Percentiles rank a stretch among this genome's conserved stretches.
These are phyloP conservation scores for Mamestra configurata DNA, from an alignment of 1,140 invertebrate genomes.

Conservation along the genomic window DNA sequence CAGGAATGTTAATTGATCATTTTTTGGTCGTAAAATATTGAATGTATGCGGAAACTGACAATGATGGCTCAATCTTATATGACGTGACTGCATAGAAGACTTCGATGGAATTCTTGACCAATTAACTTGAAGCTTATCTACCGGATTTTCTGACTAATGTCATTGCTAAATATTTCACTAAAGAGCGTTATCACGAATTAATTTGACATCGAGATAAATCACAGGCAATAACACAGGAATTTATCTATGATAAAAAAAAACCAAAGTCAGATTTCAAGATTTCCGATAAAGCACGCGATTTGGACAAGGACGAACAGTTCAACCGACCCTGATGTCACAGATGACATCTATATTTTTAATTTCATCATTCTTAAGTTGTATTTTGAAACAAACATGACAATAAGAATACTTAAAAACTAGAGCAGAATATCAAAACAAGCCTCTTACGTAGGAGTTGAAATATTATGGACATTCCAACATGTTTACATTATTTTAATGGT, in stretches of 20 bases:
- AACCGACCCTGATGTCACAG: slow-evolving; percentile 38
- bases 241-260: not conserved
- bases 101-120: slow-evolving; percentile 19
- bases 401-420: slow-evolving; percentile 58
- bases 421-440: slow-evolving; percentile 69
- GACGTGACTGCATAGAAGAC: slow-evolving; percentile 35
- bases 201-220: slow-evolving; percentile 42
- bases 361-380: not conserved
- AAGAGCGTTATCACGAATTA: slow-evolving; percentile 40
- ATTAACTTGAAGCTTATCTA: slow-evolving; percentile 26
- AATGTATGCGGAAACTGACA: slow-evolving; percentile 39
- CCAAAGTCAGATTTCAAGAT: not conserved
- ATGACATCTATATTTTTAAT: slow-evolving; percentile 19
- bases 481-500: slow-evolving; percentile 41
- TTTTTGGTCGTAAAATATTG: slow-evolving; percentile 27
- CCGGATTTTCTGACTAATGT: slow-evolving; percentile 43
- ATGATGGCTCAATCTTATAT: slow-evolving; percentile 31
- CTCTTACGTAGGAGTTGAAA: slow-evolving; percentile 62
- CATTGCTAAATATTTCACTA: slow-evolving; percentile 48
- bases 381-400: slow-evolving; percentile 40
- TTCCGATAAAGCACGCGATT: slow-evolving; percentile 12
- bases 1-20: slow-evolving; percentile 38
- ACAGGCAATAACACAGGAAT: slow-evolving; percentile 5
- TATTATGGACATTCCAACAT: slow-evolving; percentile 60
- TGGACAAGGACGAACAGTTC: not conserved